Conservation (phyloP, 2,888 invertebrate species). For the Odontocolon sp. region DNA sequence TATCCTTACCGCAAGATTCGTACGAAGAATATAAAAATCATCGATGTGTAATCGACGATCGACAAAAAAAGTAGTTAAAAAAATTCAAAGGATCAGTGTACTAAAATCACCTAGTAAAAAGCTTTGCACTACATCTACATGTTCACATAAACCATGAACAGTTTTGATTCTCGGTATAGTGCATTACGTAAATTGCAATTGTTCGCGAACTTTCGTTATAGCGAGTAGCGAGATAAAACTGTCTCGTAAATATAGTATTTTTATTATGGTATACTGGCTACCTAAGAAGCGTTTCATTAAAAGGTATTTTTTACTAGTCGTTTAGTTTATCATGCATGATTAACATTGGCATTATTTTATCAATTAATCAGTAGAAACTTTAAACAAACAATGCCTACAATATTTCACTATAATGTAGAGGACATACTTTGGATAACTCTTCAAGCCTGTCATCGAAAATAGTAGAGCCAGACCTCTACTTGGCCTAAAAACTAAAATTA, state of each 20-base stretch:
- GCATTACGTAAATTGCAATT: constrained; percentile 51
- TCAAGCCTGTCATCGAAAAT: neutral
- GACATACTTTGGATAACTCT: neutral
- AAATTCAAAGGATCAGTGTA: too few species aligned
- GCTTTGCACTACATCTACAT: constrained; percentile 8
- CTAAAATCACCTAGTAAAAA: too few species aligned
- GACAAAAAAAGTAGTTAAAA: too few species aligned
- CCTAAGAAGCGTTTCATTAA: constrained; percentile 74
- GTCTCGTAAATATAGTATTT: constrained; percentile 25
- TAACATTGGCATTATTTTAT: constrained; percentile 4
- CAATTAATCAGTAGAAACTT: neutral
- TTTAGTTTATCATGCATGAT: constrained; percentile 17
- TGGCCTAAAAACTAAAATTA: constrained; percentile 46
- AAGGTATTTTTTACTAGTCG: constrained; percentile 67
- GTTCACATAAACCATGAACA: constrained; percentile 18
- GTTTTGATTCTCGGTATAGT: constrained; percentile 40
- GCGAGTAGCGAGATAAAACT: neutral
- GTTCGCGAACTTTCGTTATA: constrained; percentile 35
- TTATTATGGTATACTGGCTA: constrained; percentile 75
- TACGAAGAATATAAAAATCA: too few species aligned
- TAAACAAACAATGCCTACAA: neutral
- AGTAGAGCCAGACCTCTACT: neutral
- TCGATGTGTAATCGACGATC: too few species aligned
- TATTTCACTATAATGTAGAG: neutral
- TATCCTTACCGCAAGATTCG: too few species aligned